Evolutionary conservation across 2,797 vertebrate genomes (phyloP).

Genomic region (Microhierax caerulescens): DNA sequence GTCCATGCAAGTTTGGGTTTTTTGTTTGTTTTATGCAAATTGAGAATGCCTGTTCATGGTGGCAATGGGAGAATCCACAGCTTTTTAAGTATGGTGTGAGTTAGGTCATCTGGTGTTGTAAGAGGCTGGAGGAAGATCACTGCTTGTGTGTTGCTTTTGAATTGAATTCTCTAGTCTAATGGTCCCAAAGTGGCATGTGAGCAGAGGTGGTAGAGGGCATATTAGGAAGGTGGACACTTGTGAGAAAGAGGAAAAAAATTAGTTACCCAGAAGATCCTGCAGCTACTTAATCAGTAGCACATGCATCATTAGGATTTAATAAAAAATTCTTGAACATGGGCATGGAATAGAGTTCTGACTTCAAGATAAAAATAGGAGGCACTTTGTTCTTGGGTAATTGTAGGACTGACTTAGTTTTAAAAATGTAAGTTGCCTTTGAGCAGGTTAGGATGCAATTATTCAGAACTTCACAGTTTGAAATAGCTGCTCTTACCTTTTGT

Average conservation of each 20-base stretch:
- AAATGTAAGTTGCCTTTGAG: background rate
- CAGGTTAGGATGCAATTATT: slow-evolving; percentile 39
- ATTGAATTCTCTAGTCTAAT: background rate
- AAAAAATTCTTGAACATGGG: background rate
- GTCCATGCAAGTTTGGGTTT: background rate
- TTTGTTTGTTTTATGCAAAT: background rate
- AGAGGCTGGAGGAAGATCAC: background rate
- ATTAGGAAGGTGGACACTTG: background rate
- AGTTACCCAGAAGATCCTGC: background rate
- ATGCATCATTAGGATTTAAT: background rate
- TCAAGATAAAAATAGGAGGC: background rate
- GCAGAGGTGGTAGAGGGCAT: background rate
- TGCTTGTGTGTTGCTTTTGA: background rate
- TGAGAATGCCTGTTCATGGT: background rate
- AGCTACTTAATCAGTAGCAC: background rate
- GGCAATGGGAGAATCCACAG: background rate
- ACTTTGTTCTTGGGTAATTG: background rate
- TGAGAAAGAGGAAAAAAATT: background rate
- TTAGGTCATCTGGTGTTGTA: background rate
- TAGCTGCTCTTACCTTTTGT: slow-evolving; percentile 30
- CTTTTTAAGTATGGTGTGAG: background rate
- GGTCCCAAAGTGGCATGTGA: background rate
- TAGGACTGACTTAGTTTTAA: background rate
- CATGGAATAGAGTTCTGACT: background rate
- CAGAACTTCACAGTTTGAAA: slow-evolving; percentile 24